Evolutionary conservation across 2,113 vertebrate species (phyloP).

Genomic region (Otolemur garnettii): DNA sequence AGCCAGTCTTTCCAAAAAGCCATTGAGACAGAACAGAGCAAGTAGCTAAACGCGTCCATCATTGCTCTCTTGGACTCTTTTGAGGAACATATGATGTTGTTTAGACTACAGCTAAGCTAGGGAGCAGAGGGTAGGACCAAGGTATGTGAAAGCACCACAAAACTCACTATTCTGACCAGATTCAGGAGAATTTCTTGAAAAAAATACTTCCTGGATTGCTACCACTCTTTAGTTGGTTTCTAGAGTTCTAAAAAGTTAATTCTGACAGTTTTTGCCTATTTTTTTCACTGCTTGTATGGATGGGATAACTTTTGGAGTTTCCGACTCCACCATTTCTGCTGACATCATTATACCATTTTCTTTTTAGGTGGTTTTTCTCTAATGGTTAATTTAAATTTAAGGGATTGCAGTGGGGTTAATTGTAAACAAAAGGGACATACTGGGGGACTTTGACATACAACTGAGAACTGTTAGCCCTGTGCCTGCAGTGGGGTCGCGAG

Average conservation of each 20-base stretch:
- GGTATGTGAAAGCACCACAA: neutral
- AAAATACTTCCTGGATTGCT: neutral
- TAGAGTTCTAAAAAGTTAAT: neutral
- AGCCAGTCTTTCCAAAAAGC: neutral
- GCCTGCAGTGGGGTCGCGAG: neutral
- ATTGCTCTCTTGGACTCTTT: neutral
- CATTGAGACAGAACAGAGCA: neutral
- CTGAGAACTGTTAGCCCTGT: neutral
- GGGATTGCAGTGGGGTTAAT: neutral
- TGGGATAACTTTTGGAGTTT: neutral
- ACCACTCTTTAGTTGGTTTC: neutral
- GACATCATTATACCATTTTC: constrained; percentile 3
- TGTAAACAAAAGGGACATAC: neutral
- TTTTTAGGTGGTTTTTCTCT: constrained; percentile 7
- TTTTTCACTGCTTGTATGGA: neutral
- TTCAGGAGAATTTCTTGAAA: neutral
- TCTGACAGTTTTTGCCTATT: neutral
- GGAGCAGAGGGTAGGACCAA: neutral
- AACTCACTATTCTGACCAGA: neutral
- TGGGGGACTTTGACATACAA: neutral
- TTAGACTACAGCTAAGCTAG: constrained; percentile 11
- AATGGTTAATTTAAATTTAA: constrained; percentile 35
- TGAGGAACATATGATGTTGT: neutral
- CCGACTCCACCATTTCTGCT: neutral
- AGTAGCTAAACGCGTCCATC: neutral